Conservation (phyloP, 2,888 invertebrate genomes). For the Drosophila cracens region DNA sequence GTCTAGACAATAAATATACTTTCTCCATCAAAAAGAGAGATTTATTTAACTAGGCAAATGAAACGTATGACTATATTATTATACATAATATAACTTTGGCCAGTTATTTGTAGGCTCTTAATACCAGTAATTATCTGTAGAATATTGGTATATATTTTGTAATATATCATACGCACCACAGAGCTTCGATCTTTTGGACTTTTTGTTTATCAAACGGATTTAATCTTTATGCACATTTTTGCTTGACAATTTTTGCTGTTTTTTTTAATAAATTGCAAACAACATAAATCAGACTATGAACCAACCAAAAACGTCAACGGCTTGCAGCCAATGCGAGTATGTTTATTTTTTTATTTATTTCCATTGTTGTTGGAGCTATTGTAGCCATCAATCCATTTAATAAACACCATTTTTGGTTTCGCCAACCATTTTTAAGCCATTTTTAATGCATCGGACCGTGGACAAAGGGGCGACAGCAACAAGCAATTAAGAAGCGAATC, state of each 20-base stretch:
- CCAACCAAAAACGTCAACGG: conserved; percentile 47
- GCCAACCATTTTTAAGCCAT: conserved; percentile 78
- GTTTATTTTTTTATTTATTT: conserved; percentile 28
- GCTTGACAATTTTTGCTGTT: conserved; percentile 22
- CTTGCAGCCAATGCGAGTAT: conserved; percentile 54
- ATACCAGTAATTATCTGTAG: neutral
- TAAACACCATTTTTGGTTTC: conserved; percentile 83
- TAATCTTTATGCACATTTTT: conserved; percentile 21
- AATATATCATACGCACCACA: neutral
- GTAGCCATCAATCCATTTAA: conserved; percentile 76
- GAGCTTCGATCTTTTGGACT: neutral
- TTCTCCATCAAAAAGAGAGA: neutral
- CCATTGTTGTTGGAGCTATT: conserved; percentile 17
- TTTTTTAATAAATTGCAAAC: conserved; percentile 67
- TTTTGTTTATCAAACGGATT: conserved; percentile 46
- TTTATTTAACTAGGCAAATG: neutral
- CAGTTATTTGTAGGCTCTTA: neutral
- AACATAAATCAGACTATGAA: conserved; percentile 67
- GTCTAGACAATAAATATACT: neutral
- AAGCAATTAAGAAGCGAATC: conserved; percentile 71
- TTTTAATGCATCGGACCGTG: conserved; percentile 61
- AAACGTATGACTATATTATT: neutral
- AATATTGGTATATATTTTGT: neutral
- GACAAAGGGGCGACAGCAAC: conserved; percentile 16
- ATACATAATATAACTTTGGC: neutral